Conservation (phyloP, 1,140 invertebrate species). For the Acromyrmex echinatior region DNA sequence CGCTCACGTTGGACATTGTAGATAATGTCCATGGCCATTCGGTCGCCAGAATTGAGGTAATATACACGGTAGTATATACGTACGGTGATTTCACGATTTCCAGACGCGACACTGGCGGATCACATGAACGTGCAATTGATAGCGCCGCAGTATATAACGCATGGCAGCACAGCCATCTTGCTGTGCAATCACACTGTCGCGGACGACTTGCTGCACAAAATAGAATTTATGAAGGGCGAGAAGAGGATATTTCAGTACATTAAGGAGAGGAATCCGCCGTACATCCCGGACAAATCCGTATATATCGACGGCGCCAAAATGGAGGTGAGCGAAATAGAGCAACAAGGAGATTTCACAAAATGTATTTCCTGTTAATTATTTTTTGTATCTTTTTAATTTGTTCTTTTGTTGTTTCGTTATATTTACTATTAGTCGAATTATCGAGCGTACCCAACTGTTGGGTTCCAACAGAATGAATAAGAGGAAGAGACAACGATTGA, state of each 20-base stretch:
- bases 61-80: slow-evolving; percentile 17
- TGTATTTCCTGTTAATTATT: background rate
- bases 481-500: background rate
- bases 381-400: background rate
- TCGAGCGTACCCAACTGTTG: too few relatives aligned
- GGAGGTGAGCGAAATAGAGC: slow-evolving; percentile 89
- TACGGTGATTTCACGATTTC: slow-evolving; percentile 66
- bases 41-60: background rate
- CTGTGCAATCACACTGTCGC: slow-evolving; percentile 85
- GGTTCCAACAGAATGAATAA: background rate
- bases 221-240: slow-evolving; percentile 91
- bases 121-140: slow-evolving; percentile 80
- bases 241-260: slow-evolving; percentile 93
- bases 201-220: slow-evolving; percentile 84
- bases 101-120: slow-evolving; percentile 82
- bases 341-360: background rate
- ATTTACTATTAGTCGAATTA: too few relatives aligned
- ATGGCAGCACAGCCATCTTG: slow-evolving; percentile 83
- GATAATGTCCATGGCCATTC: background rate
- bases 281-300: slow-evolving; percentile 87
- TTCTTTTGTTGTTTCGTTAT: background rate
- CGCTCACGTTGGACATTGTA: background rate
- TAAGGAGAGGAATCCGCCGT: slow-evolving; percentile 91
- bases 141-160: slow-evolving; percentile 85
- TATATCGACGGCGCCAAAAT: slow-evolving; percentile 90